Base-by-base conservation (phyloP, 2,113 vertebrate genomes). In the Hipposideros armiger region DNA sequence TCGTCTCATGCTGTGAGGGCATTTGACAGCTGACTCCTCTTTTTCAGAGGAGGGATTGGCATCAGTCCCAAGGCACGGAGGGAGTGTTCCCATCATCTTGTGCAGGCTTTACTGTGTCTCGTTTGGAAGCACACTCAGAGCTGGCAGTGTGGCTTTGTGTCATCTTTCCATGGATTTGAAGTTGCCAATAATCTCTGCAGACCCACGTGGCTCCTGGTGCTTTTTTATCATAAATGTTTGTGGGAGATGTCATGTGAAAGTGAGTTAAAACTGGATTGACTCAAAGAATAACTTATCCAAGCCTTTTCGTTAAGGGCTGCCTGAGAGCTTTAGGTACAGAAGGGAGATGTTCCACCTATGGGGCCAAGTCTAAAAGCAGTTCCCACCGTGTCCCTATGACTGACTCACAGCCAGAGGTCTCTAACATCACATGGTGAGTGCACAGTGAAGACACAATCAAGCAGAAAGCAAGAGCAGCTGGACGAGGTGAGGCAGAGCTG, bases 31-130 rank as follows among this genome's bases (percentile, higher is more conserved):
- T 87, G 60, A 69, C 60, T 90, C 67, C 66, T 54, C 58, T 40
- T 87, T 96, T 87, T 87, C 20, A 50, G 64, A 89, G 81, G 47
- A 95, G 72, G 20, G 93, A 62, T 4, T 93, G 67, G 17, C 36
- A 67, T 87, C 74, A 84, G 6, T 92, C 54, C 32, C 26, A 81
- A 94, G 70, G 45, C 76, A 87, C 11, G 50, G 20, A 26, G 16
- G 50, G 3, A 45, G 16, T 11, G 26, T 87, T 91, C 69, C 20
- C 58, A 58, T 56, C 78, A 86, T 82, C 91, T 26, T 45, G 19
- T 64, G 24, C 3, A 56, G 72, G 26, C 24, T 69, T 81, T 87
- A 54, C 42, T 82, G 8, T 91, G 26, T 42, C 16, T 85, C 24
- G 15, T 78, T 89, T 78, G 77, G 50, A 60, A 45, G 19, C 3